These are phyloP conservation scores for Hydrotaea cyrtoneurina DNA, from an alignment of 2,888 invertebrate species.

Conservation along the genomic window DNA sequence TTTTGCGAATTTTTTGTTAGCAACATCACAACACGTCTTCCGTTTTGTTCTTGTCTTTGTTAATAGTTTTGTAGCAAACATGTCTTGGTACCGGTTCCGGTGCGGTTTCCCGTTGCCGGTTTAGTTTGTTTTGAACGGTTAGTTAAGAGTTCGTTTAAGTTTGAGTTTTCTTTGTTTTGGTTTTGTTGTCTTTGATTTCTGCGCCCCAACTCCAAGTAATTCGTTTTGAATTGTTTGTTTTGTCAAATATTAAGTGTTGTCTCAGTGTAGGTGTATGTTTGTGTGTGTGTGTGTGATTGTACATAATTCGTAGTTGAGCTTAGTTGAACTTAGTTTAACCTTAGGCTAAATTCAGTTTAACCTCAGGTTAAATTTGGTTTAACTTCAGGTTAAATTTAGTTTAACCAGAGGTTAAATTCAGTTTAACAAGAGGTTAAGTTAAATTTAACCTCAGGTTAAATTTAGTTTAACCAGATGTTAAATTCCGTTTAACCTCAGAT, in stretches of 20 bases:
- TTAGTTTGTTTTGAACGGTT: slow-evolving; percentile 62
- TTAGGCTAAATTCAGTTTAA: not conserved
- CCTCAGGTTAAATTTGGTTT: not conserved
- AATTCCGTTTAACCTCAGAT: not conserved
- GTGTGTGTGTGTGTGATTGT: slow-evolving; percentile 43
- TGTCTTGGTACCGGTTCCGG: slow-evolving; percentile 29
- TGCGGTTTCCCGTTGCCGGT: slow-evolving; percentile 53
- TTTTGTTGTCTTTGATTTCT: slow-evolving; percentile 63
- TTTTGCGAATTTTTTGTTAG: slow-evolving; percentile 56
- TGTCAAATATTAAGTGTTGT: slow-evolving; percentile 44
- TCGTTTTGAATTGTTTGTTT: slow-evolving; percentile 36
- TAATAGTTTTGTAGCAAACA: slow-evolving; percentile 31
- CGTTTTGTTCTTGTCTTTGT: slow-evolving; percentile 44
- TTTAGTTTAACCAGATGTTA: slow-evolving; percentile 8
- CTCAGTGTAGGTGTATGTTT: slow-evolving; percentile 46
- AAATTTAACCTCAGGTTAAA: not conserved
- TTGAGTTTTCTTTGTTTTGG: slow-evolving; percentile 54
- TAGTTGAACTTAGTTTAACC: slow-evolving; percentile 30
- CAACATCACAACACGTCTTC: slow-evolving; percentile 70
- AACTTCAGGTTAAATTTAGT: not conserved
- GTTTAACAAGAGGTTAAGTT: not conserved
- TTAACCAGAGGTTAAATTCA: not conserved
- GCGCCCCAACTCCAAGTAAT: slow-evolving; percentile 79
- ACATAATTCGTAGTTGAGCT: slow-evolving; percentile 15
- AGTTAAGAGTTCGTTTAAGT: slow-evolving; percentile 46